Base-by-base conservation (phyloP, 35 echinoderm and acorn worm genomes). In the Apostichopus californicus region DNA sequence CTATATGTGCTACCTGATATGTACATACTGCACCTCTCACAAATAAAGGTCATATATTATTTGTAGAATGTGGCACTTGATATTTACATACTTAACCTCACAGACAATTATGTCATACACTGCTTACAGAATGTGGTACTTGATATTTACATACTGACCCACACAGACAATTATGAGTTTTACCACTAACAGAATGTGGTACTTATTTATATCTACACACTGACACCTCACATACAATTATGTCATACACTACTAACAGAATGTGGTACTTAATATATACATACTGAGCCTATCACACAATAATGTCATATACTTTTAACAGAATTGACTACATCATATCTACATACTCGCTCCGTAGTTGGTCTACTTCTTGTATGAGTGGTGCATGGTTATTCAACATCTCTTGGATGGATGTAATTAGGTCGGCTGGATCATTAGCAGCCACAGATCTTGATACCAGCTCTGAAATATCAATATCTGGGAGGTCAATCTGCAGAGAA, bases 331-430 rank as follows among this genome's bases (percentile, higher is more conserved):
- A 46, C 34, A 46, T 46, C n/a, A 68, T 70, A 6, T 88, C 6
- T 65, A 88, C 86, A 59, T 88, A 88, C 86, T 70, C 9, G 12
- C 59, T 88, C 21, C 86, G 66, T 5, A 88, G 58, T 18, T 64
- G 59, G 28, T 88, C 61, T 15, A 88, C 60, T 88, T 88, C 86
- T 73, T 88, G 59, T 52, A 70, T 65, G 4, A 88, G 86, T 11
- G 86, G 86, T 17, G 84, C 84, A 87, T 87, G 84, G 59, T 56
- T 65, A 9, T 88, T 63, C 22, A 88, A 23, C 20, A 73, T 28
- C 25, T 88, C 55, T 88, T 70, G 58, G 18, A 88, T 26, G 5
- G 57, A 58, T 25, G 58, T n/a, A 24, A 89, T 53, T 25, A 89
- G 63, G 64, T 89, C n/a, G 6, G 21, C 7, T 13, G 86, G 21